phyloP scores from a whole-genome alignment of 2,797 vertebrate species.

The Neosilurus mollespiculum region DNA sequence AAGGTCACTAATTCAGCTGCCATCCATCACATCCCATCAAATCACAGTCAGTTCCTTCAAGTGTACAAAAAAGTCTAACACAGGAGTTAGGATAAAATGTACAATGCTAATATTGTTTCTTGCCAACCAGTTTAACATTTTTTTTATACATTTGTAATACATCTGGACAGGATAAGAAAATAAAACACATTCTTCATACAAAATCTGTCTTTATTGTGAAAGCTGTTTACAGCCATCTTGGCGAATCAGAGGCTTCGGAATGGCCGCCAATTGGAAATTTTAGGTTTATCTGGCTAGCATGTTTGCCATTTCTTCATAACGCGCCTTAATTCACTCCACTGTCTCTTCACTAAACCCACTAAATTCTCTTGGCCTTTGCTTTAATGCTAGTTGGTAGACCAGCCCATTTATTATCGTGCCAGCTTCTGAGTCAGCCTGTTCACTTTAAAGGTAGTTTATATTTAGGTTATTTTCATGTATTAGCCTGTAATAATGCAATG shows the following conservation, averaged over 20 bases:
- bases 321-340: neutral
- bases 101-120: neutral
- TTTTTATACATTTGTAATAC: neutral
- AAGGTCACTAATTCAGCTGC: conserved; percentile 30
- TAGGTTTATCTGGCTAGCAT: neutral
- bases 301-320: neutral
- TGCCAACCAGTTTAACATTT: neutral
- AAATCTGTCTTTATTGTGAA: neutral
- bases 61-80: neutral
- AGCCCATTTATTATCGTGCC: neutral
- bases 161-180: neutral
- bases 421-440: neutral
- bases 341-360: neutral
- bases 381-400: neutral
- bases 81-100: neutral
- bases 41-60: conserved; percentile 7
- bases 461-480: neutral
- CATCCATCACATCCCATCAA: conserved; percentile 41
- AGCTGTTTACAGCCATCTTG: neutral
- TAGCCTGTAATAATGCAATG: neutral
- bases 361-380: neutral
- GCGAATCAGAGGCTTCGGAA: neutral
- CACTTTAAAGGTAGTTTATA: neutral
- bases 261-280: neutral
- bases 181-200: neutral